Base-by-base conservation (phyloP, 2,888 invertebrate genomes). In the Eristalinus sepulchralis region DNA sequence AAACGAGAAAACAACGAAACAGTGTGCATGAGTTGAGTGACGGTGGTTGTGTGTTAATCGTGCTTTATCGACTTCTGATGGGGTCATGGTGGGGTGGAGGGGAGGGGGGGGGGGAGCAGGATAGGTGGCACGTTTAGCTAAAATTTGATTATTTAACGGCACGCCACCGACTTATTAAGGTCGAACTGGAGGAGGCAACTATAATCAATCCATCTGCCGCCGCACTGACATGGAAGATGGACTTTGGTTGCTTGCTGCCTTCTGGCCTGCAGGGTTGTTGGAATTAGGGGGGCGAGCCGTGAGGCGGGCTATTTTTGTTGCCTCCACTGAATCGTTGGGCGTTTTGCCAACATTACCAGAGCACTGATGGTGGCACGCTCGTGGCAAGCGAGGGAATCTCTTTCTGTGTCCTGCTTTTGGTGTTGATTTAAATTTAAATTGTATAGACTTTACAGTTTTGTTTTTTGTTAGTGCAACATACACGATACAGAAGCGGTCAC, bases 81-180 rank as follows among this genome's bases (percentile, higher is more conserved):
- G 13, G n/a, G 1, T 20, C 39, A n/a, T n/a, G n/a, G n/a, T n/a
- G n/a, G n/a, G n/a, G n/a, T 17, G 39, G 57, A 68, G 36, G 57
- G 10, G 53, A 76, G 36, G 22, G 31, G 0, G 20, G n/a, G 31
- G 6, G 11, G 59, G 8, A 17, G 13, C 22, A 63, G 34, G 60
- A 20, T 64, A 71, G 64, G 78, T 71, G n/a, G n/a, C 78, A 71
- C 78, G 59, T 27, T 27, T 27, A 5, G 33, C 27, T 75, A 22
- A 36, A 67, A 70, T 71, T 79, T 64, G 72, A 68, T 85, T 73
- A 39, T 77, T 73, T 66, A 39, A 81, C 20, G 68, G 60, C 70
- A 78, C 77, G 85, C 73, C 81, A 85, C 63, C 77, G 64, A 78
- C 72, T 78, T 73, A 73, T 75, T 73, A 81, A 68, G 80, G 63